A percentile compares a stretch with the other conserved stretches of the same genome.
phyloP scores from a whole-genome alignment of 1,140 invertebrate species.

The Listronotus oregonensis region DNA sequence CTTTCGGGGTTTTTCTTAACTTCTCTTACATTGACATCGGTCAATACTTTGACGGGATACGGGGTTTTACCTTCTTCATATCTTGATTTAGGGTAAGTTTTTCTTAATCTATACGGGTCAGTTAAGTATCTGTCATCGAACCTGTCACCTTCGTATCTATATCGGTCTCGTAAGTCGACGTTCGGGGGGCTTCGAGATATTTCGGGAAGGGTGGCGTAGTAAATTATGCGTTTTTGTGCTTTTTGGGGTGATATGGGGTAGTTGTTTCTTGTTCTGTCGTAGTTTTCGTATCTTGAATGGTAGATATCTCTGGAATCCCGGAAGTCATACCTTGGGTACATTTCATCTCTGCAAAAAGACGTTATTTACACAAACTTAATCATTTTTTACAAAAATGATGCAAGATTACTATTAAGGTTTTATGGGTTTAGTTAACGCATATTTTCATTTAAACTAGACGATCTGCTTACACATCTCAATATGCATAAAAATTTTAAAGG shows the following conservation, averaged over 20 bases:
- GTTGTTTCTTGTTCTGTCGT: slow-evolving; percentile 19
- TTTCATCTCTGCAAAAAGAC: slow-evolving; percentile 20
- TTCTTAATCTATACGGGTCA: slow-evolving; percentile 24
- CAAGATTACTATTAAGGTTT: too few relatives aligned
- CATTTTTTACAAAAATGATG: too few relatives aligned
- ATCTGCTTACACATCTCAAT: too few relatives aligned
- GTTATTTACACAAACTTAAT: too few relatives aligned
- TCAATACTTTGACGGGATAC: slow-evolving; percentile 49
- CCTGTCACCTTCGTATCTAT: slow-evolving; percentile 33
- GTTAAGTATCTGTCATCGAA: slow-evolving; percentile 42
- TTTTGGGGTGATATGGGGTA: slow-evolving; percentile 9
- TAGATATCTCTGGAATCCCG: slow-evolving; percentile 17
- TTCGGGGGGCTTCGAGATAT: slow-evolving; percentile 56
- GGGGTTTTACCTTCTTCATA: slow-evolving; percentile 39
- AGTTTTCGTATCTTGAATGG: slow-evolving; percentile 25
- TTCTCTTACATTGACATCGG: slow-evolving; percentile 50
- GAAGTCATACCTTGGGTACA: slow-evolving; percentile 14
- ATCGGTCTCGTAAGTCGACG: slow-evolving; percentile 40
- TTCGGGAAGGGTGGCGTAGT: slow-evolving; percentile 60
- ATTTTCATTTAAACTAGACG: background rate
- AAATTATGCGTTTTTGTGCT: slow-evolving; percentile 56
- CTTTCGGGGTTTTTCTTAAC: slow-evolving; percentile 52
- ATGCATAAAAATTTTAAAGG: too few relatives aligned
- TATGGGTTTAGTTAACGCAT: background rate
- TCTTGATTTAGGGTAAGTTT: slow-evolving; percentile 38